Evolutionary conservation across 2,113 vertebrate species (phyloP).

Genomic region (Lophochroa leadbeateri): DNA sequence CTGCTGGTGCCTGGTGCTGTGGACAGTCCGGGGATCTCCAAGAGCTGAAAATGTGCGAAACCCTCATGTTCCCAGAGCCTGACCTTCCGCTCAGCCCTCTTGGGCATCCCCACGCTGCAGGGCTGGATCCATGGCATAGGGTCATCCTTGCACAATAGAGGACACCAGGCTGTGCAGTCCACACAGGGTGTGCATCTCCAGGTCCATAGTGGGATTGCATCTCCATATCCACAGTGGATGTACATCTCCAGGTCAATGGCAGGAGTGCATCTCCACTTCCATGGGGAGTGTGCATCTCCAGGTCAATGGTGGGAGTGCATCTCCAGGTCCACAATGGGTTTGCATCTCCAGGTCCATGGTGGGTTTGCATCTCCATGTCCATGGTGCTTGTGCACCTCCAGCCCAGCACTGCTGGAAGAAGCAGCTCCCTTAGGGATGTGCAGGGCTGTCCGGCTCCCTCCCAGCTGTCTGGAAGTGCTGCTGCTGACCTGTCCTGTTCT

Average conservation of each 20-base stretch:
- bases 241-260: too few species aligned
- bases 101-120: neutral
- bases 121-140: too few species aligned
- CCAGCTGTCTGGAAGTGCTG: neutral
- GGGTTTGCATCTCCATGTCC: neutral
- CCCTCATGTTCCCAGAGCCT: neutral
- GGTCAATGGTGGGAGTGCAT: neutral
- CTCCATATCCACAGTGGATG: too few species aligned
- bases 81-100: neutral
- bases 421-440: neutral
- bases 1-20: neutral
- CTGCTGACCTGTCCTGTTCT: neutral
- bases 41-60: neutral
- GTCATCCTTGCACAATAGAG: neutral
- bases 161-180: neutral
- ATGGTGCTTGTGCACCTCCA: neutral
- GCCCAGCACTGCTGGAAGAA: neutral
- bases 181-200: neutral
- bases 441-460: neutral
- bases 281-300: too few species aligned
- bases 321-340: neutral
- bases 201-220: neutral
- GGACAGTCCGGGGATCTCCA: neutral
- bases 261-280: too few species aligned
- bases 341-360: too few species aligned